phyloP scores from a whole-genome alignment of 2,113 vertebrate genomes.

The Amblyornis subalaris region DNA sequence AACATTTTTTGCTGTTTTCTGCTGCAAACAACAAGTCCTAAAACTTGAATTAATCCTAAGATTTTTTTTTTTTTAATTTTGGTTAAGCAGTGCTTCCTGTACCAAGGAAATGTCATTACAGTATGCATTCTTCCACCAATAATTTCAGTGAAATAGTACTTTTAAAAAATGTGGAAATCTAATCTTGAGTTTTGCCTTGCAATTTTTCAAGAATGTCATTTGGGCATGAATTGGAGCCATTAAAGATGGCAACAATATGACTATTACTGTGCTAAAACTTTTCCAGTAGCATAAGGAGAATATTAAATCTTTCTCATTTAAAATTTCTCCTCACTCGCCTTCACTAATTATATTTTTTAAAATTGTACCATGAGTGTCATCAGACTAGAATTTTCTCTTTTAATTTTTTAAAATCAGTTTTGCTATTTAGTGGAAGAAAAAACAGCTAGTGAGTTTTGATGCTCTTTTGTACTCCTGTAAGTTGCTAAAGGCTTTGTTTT shows the following conservation, averaged over 20 bases:
- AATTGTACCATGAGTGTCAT: neutral
- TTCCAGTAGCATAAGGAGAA: neutral
- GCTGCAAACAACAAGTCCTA: neutral
- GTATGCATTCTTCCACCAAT: neutral
- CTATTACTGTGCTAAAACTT: neutral
- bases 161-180: neutral
- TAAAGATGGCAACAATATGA: neutral
- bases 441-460: neutral
- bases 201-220: neutral
- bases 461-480: neutral
- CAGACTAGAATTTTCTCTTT: neutral
- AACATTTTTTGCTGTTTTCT: neutral
- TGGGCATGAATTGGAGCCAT: neutral
- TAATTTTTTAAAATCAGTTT: neutral
- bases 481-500: conserved; percentile 40
- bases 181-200: neutral
- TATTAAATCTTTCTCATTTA: neutral
- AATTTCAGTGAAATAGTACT: neutral
- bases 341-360: neutral
- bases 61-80: neutral
- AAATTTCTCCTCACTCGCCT: neutral
- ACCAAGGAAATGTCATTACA: neutral
- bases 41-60: neutral
- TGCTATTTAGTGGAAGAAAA: neutral
- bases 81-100: neutral